Evolutionary conservation across 1,140 invertebrate genomes (phyloP), one percentile per base, ranked within the genome.

Genomic region (Psilanteris sp.): DNA sequence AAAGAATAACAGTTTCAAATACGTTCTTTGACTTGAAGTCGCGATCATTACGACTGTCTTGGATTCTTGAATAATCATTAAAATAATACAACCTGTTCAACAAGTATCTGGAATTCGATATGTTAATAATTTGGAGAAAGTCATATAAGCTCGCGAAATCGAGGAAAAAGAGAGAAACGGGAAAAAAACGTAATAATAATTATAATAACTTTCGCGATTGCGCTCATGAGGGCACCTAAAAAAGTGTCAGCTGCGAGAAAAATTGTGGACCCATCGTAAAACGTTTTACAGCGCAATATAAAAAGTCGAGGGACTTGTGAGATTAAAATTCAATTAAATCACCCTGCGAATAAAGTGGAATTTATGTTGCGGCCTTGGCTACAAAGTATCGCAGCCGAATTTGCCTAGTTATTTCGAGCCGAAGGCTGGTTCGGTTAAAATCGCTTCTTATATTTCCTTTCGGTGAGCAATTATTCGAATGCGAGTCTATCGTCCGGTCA

Each of bases 401-500:
- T 77, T 27, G 66, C 46, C 73, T 77, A 68, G 39, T 70, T 76
- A 44, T 66, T 46, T 52, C 46, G 41, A 48, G 41, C 36, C 50
- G 61, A 57, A 34, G 57, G 50, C 32, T 57, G 37, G 34, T 68
- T 72, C 46, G 20, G 67, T 67, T 71, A 20, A 77, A 67, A 54
- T 71, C 52, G 36, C 50, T 62, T 68, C 61, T 67, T 70, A 64
- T 77, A 8, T 73, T 74, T 72, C 70, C 55, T 68, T 70, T 70
- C 68, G 76, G 57, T 15, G 64, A 64, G 55, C 75, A 68, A 78
- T 78, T 78, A 78, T 78, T 73, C 54, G 67, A 77, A 77, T 68
- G 43, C 55, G 67, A 64, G 46, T 52, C 59, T 64, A 77, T 61
- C 75, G 62, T 22, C 71, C 55, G 48, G 61, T 67, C 71, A 62